Evolutionary conservation across 2,888 invertebrate genomes (phyloP).

Genomic region (Diarsia brunnea): DNA sequence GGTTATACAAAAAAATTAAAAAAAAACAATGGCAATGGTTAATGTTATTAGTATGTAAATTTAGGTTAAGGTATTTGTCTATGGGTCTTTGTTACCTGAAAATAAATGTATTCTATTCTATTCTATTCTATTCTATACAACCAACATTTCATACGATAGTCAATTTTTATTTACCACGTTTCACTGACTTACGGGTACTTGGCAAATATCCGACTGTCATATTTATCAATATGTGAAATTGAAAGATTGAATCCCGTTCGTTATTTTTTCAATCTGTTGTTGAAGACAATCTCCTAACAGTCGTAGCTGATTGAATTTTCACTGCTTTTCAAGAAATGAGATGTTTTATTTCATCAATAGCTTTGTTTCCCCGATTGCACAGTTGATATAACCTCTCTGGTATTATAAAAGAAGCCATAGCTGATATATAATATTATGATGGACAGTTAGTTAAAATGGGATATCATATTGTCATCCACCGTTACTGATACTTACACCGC

Average conservation of each 20-base stretch:
- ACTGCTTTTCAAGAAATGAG: constrained; percentile 10
- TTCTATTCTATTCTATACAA: no score
- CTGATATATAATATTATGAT: background rate
- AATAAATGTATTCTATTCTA: no score
- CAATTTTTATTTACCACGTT: constrained; percentile 1
- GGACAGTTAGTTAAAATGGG: constrained; percentile 13
- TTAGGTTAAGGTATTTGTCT: no score
- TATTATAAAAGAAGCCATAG: background rate
- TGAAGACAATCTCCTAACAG: constrained; percentile 6
- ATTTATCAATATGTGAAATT: constrained; percentile 27
- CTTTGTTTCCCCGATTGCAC: background rate
- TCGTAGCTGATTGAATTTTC: constrained; percentile 29
- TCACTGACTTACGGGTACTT: background rate
- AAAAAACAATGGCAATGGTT: no score
- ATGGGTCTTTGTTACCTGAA: no score
- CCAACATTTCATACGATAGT: constrained; percentile 1
- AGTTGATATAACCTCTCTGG: background rate
- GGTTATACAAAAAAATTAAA: no score
- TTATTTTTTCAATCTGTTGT: constrained; percentile 4
- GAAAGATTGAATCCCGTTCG: background rate
- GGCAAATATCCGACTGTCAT: constrained; percentile 2
- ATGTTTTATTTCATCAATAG: constrained; percentile 1
- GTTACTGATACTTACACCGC: constrained; percentile 27
- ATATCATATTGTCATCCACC: constrained; percentile 3
- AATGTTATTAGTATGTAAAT: no score